Evolutionary conservation across 2,888 invertebrate genomes (phyloP), one percentile per base, ranked within the genome.

Genomic region (Andrena flavipes): DNA sequence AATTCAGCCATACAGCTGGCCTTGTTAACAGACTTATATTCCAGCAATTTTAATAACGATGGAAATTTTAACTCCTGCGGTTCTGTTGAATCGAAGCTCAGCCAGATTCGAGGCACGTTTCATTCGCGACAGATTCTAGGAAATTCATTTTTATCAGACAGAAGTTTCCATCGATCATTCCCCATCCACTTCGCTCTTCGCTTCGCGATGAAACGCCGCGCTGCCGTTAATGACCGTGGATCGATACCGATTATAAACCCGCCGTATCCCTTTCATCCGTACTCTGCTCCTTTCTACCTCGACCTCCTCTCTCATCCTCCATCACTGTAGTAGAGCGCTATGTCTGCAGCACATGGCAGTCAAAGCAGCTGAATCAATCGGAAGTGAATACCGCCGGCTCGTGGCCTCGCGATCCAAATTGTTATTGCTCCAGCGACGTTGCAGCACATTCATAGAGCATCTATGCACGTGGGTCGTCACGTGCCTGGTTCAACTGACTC

Each of bases 211-310:
- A 26, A 51, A 13, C 26, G n/a, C 13, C 42, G n/a, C 56, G 29
- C 26, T 26, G 26, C 16, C 49, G 26, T 71, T 33, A 76, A 76
- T 65, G 67, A 76, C 64, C 30, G 56, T 29, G 60, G 63, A 76
- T 84, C 82, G 73, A 79, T 85, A 76, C 30, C 60, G 67, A 84
- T 84, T 84, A 79, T 29, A 70, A 70, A 68, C 56, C 20, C 20
- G 7, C 54, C 20, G 23, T 20, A 20, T 54, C 20, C 54, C 20
- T 54, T 54, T 54, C 69, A 42, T 51, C 49, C n/a, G 49, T 48
- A 26, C 49, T 65, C 26, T 49, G 71, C 62, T 71, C 62, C 51
- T 77, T 71, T 80, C 80, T 65, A 10, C 29, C 16, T 2, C 20
- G 6, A 3, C 23, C 26, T 26, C 20, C 33, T 13, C 13, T 26